These are phyloP conservation scores for Halcyon senegalensis DNA, from an alignment of 2,113 vertebrate genomes.

Conservation along the genomic window DNA sequence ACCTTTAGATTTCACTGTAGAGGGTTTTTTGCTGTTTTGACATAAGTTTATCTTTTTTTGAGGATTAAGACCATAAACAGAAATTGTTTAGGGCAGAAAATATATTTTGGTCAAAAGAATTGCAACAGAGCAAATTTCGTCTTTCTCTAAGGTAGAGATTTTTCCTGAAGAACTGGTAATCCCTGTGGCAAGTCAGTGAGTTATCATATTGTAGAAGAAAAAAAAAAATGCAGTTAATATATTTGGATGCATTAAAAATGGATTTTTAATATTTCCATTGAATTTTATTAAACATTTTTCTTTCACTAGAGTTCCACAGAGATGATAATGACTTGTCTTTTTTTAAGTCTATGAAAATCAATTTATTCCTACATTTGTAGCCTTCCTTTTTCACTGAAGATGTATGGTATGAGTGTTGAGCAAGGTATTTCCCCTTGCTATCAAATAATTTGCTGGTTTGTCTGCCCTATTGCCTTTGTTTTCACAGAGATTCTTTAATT, in stretches of 20 bases:
- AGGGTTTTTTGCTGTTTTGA: not conserved
- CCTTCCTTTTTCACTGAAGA: not conserved
- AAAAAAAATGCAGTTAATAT: not conserved
- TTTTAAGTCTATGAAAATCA: not conserved
- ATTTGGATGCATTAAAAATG: not conserved
- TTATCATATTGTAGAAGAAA: not conserved
- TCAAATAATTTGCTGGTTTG: not conserved
- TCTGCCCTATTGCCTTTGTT: not conserved
- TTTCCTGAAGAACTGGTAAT: not conserved
- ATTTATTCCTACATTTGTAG: not conserved
- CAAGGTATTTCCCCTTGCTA: not conserved
- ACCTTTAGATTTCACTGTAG: not conserved
- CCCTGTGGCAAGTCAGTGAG: not conserved
- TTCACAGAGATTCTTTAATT: not conserved
- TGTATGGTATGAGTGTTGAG: not conserved
- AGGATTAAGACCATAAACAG: not conserved
- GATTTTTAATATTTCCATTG: not conserved
- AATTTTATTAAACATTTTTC: not conserved
- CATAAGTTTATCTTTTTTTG: not conserved
- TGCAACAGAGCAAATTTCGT: not conserved
- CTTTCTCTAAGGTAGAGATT: not conserved
- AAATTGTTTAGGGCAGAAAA: not conserved
- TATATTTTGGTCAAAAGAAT: not conserved
- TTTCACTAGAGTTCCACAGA: not conserved
- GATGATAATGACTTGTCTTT: not conserved